These are phyloP conservation scores for Brachystomella parvula DNA, from an alignment of 1,140 invertebrate species.

Conservation along the genomic window DNA sequence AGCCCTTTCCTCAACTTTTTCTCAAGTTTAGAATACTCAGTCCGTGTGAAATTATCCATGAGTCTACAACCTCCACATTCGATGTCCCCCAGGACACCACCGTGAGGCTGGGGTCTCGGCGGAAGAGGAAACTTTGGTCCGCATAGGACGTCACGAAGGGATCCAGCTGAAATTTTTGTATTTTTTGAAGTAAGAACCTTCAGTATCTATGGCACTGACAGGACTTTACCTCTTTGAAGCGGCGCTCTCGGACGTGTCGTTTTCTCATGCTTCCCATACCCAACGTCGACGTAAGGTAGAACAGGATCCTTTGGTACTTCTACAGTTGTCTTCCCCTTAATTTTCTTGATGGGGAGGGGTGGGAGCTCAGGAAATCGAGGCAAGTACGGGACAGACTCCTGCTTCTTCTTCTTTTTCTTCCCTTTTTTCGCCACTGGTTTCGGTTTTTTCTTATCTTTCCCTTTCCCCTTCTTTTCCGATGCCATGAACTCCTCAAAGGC, in stretches of 20 bases:
- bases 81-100: slow-evolving; percentile 30
- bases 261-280: slow-evolving; percentile 11
- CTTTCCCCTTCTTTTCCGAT: slow-evolving; percentile 10
- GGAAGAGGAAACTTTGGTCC: slow-evolving; percentile 28
- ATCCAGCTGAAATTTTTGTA: slow-evolving; percentile 20
- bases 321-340: background rate
- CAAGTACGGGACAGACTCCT: slow-evolving; percentile 18
- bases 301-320: background rate
- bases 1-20: slow-evolving; percentile 35
- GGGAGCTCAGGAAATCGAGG: slow-evolving; percentile 21
- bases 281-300: slow-evolving; percentile 6
- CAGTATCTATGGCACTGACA: background rate
- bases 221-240: background rate
- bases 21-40: slow-evolving; percentile 23
- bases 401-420: slow-evolving; percentile 23
- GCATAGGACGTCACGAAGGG: slow-evolving; percentile 31
- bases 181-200: background rate
- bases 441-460: slow-evolving; percentile 12
- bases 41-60: slow-evolving; percentile 20
- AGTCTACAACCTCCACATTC: slow-evolving; percentile 24
- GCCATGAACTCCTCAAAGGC: slow-evolving; percentile 33
- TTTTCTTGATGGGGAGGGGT: background rate
- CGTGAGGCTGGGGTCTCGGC: slow-evolving; percentile 33
- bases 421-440: slow-evolving; percentile 3
- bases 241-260: background rate